A percentile compares a stretch with the other conserved stretches of the same genome.
Conservation (phyloP, 2,797 vertebrate species). For the Malacoctenus gilli region DNA sequence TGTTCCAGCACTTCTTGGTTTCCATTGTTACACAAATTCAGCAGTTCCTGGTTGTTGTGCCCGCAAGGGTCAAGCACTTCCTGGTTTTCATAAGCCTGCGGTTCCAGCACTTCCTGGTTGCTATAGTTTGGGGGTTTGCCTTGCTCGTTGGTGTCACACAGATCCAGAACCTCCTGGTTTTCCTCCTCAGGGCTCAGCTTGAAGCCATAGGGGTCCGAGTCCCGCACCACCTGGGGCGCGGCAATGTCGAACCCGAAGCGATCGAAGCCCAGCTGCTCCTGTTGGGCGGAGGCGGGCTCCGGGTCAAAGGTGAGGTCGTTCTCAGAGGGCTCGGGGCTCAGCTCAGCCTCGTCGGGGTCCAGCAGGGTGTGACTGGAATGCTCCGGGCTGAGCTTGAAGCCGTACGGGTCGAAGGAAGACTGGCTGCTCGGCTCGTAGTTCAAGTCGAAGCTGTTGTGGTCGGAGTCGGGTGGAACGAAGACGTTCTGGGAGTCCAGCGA, state of each 20-base stretch:
- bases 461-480: conserved; percentile 21
- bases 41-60: conserved; percentile 34
- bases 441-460: conserved; percentile 59
- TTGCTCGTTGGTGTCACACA: conserved; percentile 49
- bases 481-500: conserved; percentile 39
- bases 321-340: conserved; percentile 60
- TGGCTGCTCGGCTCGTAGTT: conserved; percentile 61
- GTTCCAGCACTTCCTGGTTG: conserved; percentile 51
- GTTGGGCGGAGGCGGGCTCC: conserved; percentile 43
- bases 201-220: conserved; percentile 73
- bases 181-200: conserved; percentile 73
- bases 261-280: conserved; percentile 48
- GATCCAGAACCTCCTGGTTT: conserved; percentile 65
- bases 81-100: conserved; percentile 54
- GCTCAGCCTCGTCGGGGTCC: conserved; percentile 68
- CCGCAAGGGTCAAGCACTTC: conserved; percentile 59
- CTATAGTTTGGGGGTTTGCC: conserved; percentile 37
- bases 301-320: conserved; percentile 57
- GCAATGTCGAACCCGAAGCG: conserved; percentile 52
- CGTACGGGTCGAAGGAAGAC: conserved; percentile 76
- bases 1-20: conserved; percentile 59
- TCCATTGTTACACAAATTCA: conserved; percentile 36
- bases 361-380: conserved; percentile 72
- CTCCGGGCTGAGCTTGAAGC: conserved; percentile 79
- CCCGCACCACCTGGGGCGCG: conserved; percentile 44